Conservation (phyloP, 2,797 vertebrate genomes). For the Lophura swinhoii region DNA sequence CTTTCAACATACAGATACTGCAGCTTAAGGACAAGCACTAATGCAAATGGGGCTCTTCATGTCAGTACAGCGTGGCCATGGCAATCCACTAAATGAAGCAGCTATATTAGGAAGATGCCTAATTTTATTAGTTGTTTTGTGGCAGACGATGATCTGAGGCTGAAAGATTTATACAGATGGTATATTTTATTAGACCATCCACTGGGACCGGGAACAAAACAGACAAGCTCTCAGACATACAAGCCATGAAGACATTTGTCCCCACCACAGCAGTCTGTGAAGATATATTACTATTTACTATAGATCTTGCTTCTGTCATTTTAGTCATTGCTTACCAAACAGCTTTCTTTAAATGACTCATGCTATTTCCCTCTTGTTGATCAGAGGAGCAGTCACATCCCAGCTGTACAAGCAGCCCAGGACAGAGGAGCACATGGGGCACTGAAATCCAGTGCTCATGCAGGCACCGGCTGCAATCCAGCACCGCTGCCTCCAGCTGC, state of each 20-base stretch:
- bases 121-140: not conserved
- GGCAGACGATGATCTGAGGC: not conserved
- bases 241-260: not conserved
- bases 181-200: conserved; percentile 22
- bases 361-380: not conserved
- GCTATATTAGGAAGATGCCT: not conserved
- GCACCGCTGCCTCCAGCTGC: not conserved
- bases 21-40: not conserved
- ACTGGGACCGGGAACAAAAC: not conserved
- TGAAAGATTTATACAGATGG: conserved; percentile 19
- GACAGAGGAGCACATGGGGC: not conserved
- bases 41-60: not conserved
- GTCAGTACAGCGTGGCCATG: not conserved
- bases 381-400: not conserved
- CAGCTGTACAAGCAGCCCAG: rapidly evolving
- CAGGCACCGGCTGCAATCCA: rapidly evolving
- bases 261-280: not conserved
- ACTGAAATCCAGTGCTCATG: rapidly evolving
- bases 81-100: not conserved
- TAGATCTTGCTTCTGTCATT: not conserved
- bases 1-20: rapidly evolving
- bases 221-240: not conserved
- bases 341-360: not conserved
- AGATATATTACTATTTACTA: not conserved
- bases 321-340: not conserved